Evolutionary conservation across 2,113 vertebrate species (phyloP).

Genomic region (Forbesichthys agassizii): DNA sequence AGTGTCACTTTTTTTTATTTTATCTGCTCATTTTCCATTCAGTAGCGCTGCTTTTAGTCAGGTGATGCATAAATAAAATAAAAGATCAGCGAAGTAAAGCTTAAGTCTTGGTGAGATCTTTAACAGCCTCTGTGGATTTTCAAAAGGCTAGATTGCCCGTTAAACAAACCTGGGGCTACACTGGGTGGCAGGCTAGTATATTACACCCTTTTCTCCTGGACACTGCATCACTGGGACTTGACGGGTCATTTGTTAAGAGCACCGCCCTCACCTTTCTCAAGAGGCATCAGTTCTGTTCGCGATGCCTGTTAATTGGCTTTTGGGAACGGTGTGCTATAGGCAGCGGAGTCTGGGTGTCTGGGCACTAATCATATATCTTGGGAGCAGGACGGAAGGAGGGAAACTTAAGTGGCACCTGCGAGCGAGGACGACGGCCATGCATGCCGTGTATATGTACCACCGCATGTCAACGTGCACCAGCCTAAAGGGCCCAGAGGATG

Average conservation of each 20-base stretch:
- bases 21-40: background rate
- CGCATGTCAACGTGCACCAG: background rate
- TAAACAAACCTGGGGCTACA: slow-evolving; percentile 31
- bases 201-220: slow-evolving; percentile 33
- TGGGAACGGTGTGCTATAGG: slow-evolving; percentile 76
- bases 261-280: slow-evolving; percentile 81
- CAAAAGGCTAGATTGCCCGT: slow-evolving; percentile 29
- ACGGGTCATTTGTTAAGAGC: slow-evolving; percentile 83
- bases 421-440: background rate
- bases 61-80: background rate
- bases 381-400: background rate
- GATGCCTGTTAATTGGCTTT: slow-evolving; percentile 86
- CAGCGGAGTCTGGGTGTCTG: slow-evolving; percentile 69
- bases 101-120: slow-evolving; percentile 8
- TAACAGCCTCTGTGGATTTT: slow-evolving; percentile 48
- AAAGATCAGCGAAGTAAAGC: too few species aligned
- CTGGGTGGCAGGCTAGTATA: slow-evolving; percentile 56
- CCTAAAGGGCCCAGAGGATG: background rate
- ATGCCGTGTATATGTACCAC: background rate
- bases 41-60: background rate
- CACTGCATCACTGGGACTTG: slow-evolving; percentile 69
- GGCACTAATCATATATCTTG: slow-evolving; percentile 83
- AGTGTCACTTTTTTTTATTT: background rate
- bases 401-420: slow-evolving; percentile 17
- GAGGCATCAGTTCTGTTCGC: slow-evolving; percentile 86